These are phyloP conservation scores for Electrona antarctica DNA, from an alignment of 2,113 vertebrate genomes.

Conservation along the genomic window DNA sequence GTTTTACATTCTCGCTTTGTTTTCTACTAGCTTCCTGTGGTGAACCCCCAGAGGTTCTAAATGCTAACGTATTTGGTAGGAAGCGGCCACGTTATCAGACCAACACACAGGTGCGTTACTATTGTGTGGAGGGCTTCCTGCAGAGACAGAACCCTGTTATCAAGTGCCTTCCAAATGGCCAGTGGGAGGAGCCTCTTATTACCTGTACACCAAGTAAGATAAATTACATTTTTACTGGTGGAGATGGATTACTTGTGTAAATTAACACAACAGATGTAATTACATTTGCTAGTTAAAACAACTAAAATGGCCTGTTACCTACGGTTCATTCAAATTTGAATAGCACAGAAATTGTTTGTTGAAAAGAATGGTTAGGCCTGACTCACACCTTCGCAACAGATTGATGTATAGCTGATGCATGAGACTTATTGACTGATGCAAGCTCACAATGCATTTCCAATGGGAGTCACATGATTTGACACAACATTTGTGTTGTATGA, in stretches of 20 bases:
- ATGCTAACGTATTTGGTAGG: constrained; percentile 83
- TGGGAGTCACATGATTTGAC: too few relatives aligned
- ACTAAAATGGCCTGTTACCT: too few relatives aligned
- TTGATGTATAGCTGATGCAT: too few relatives aligned
- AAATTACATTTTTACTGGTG: background rate
- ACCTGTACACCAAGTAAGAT: constrained; percentile 82
- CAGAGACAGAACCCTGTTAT: constrained; percentile 85
- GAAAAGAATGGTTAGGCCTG: too few relatives aligned
- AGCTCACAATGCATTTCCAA: too few relatives aligned
- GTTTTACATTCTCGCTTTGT: background rate
- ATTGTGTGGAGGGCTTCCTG: constrained; percentile 81
- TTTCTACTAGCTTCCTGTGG: constrained; percentile 79
- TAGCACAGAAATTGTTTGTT: too few relatives aligned
- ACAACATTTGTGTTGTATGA: too few relatives aligned
- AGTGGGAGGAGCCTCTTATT: constrained; percentile 86
- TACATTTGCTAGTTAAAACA: too few relatives aligned
- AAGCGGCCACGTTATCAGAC: constrained; percentile 81
- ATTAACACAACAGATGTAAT: background rate
- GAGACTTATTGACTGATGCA: too few relatives aligned
- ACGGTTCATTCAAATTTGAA: too few relatives aligned
- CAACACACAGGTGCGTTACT: constrained; percentile 82
- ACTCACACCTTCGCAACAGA: too few relatives aligned
- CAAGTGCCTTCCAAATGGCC: constrained; percentile 83
- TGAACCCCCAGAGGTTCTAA: constrained; percentile 78
- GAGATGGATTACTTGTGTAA: background rate